These are phyloP conservation scores for Drosophila funebris DNA, from an alignment of 1,140 invertebrate genomes.

Conservation along the genomic window DNA sequence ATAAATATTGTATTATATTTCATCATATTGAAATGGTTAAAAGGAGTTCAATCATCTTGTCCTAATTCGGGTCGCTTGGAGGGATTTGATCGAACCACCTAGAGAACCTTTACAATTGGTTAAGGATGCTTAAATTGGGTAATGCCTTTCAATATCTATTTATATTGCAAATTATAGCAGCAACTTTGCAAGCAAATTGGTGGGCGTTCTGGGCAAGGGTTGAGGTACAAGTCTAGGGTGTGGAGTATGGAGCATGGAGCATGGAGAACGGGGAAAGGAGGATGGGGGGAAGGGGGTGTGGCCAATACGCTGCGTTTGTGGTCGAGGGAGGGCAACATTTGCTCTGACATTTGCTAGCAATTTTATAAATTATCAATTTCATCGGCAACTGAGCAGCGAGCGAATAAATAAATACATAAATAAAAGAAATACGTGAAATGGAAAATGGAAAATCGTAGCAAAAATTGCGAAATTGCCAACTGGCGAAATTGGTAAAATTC, in stretches of 20 bases:
- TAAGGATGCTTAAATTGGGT: no score
- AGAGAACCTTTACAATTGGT: no score
- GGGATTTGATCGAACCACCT: no score
- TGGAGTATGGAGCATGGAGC: no score
- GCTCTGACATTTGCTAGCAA: constrained; percentile 64
- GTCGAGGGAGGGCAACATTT: constrained; percentile 7
- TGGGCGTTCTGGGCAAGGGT: neutral
- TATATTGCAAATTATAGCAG: neutral
- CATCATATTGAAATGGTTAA: no score
- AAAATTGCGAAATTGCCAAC: constrained; percentile 64
- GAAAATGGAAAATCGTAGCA: constrained; percentile 27
- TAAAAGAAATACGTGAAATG: constrained; percentile 44
- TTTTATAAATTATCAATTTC: constrained; percentile 81
- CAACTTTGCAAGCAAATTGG: constrained; percentile 16
- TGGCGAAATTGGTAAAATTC: constrained; percentile 55
- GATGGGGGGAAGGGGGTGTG: neutral
- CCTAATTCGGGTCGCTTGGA: no score
- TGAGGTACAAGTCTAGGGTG: neutral
- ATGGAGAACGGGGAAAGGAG: neutral
- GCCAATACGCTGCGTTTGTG: neutral
- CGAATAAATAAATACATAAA: constrained; percentile 60
- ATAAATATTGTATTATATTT: no score
- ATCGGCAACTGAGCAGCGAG: constrained; percentile 43
- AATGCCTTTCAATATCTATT: neutral
- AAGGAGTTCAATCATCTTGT: no score